A percentile compares a stretch with the other conserved stretches of the same genome.
These are phyloP conservation scores for Automeris io DNA, from an alignment of 2,888 invertebrate genomes.

Conservation along the genomic window DNA sequence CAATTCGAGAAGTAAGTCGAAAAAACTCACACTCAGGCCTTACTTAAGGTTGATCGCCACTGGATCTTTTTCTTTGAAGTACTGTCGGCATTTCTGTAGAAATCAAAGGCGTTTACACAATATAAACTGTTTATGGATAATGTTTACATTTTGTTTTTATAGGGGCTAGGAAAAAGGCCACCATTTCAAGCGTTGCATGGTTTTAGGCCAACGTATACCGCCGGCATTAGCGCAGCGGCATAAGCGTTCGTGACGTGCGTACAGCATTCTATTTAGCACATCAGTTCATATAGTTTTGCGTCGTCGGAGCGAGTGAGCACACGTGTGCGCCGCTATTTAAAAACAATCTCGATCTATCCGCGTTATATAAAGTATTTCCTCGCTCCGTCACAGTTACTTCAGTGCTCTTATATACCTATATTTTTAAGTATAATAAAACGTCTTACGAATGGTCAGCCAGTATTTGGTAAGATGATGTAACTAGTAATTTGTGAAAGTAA, in stretches of 20 bases:
- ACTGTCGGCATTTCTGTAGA: no score
- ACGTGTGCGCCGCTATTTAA: slow-evolving; percentile 30
- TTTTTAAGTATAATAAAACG: not conserved
- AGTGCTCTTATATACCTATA: not conserved
- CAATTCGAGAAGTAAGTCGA: no score
- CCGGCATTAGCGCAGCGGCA: slow-evolving; percentile 27
- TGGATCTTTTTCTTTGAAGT: no score
- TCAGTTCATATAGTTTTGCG: slow-evolving; percentile 35
- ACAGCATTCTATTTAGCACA: slow-evolving; percentile 15
- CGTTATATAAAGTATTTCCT: slow-evolving; percentile 39
- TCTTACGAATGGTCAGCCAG: not conserved
- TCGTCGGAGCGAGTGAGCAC: slow-evolving; percentile 36
- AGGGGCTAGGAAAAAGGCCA: no score
- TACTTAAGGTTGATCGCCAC: no score
- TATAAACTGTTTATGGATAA: no score
- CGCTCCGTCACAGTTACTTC: slow-evolving; percentile 17
- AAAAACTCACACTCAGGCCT: no score
- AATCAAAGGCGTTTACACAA: no score
- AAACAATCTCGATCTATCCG: slow-evolving; percentile 27
- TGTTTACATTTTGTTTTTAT: no score
- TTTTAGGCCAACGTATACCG: no score
- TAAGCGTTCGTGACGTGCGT: slow-evolving; percentile 23
- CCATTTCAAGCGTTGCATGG: no score
- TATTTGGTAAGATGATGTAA: slow-evolving; percentile 1
- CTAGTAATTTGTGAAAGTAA: not conserved